A percentile compares a stretch with the other conserved stretches of the same genome.
Evolutionary conservation across 2,888 invertebrate genomes (phyloP).

Genomic region (Priocnemis perturbator): DNA sequence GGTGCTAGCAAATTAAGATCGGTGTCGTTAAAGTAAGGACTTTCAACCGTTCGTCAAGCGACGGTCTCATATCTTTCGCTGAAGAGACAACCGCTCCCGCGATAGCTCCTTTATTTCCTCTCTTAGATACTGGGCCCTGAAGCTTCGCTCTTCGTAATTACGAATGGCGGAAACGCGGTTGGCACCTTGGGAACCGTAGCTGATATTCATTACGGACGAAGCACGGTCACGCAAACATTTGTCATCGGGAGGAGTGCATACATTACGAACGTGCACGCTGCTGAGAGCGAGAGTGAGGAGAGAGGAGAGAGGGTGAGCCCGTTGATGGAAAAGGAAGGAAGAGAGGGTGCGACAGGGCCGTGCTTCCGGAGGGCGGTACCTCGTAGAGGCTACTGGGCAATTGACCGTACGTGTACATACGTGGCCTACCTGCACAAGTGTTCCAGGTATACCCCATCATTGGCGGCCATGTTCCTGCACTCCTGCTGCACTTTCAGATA

Average conservation of each 20-base stretch:
- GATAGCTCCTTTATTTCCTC: no score
- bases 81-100: no score
- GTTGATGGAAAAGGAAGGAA: constrained; percentile 12
- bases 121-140: no score
- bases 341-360: constrained; percentile 56
- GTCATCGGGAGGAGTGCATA: constrained; percentile 45
- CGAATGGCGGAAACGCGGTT: constrained; percentile 45
- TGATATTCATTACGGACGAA: constrained; percentile 57
- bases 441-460: constrained; percentile 58
- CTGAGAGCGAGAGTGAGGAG: constrained; percentile 8
- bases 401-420: constrained; percentile 49
- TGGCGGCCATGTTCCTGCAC: constrained; percentile 63
- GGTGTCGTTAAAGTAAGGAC: no score
- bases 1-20: no score
- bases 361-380: constrained; percentile 68
- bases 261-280: constrained; percentile 1
- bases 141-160: constrained; percentile 40
- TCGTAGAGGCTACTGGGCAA: constrained; percentile 38
- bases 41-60: no score
- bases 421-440: constrained; percentile 54
- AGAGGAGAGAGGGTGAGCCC: neutral
- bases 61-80: no score
- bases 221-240: constrained; percentile 56
- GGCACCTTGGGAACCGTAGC: constrained; percentile 50
- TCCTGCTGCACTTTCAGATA: constrained; percentile 39